Base-by-base conservation (phyloP, 2,888 invertebrate genomes). In the Branchellion lobata region DNA sequence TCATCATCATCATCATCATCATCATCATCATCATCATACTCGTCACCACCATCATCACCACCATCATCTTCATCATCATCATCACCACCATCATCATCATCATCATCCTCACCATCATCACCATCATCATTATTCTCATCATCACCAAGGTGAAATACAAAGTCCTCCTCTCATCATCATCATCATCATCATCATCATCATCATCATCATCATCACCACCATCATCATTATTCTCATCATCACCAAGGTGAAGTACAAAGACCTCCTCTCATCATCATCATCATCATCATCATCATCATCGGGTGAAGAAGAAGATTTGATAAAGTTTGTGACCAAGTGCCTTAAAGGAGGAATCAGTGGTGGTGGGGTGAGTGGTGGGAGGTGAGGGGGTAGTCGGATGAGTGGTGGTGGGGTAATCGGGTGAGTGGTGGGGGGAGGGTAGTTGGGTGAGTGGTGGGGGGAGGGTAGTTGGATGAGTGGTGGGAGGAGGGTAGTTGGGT, bases 241-340 rank as follows among this genome's bases (percentile, higher is more conserved):
- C 8, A 8, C 47, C 8, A 8, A 57, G 61, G n/a, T 57, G 57
- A 90, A 92, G 77, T 95, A 93, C 88, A 92, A 93, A 86, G 96
- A 97, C 86, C 89, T 96, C 24, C 77, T 87, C 81, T 90, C 47
- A 14, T 18, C 8, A 57, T 18, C 8, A 18, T 18, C 61, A 18
- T 57, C 61, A 57, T 57, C 61, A 57, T 57, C 61, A n/a, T 57
- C 21, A 57, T 24, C 24, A 57, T 24, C 24, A 24, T 57, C 92
- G 81, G 92, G 95, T 88, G 93, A 94, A 80, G 92, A 92, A 85
- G 90, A 91, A 57, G 93, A 97, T 88, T 89, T 98, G 81, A 91
- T 84, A 78, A 81, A 82, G 33, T 88, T 87, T 84, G 84, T 83
- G 1, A 33, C 84, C 51, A 83, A 84, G 53, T 80, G 84, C 11